Evolutionary conservation across 2,888 invertebrate genomes (phyloP), one percentile per base, ranked within the genome.

Genomic region (Oeneis ivallda): DNA sequence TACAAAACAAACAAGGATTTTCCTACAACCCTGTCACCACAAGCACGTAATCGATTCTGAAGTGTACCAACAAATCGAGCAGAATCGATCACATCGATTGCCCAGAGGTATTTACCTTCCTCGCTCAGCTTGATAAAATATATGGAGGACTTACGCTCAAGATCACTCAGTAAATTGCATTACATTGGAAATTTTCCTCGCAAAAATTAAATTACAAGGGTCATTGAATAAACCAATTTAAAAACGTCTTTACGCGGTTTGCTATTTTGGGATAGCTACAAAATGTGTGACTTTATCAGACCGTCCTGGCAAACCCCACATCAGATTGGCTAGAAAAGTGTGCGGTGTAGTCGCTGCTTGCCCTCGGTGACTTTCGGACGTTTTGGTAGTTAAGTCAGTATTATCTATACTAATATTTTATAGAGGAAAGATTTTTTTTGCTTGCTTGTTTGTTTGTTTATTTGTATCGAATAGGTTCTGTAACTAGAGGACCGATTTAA

Each of bases 11-110:
- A 64, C 54, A 54, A 17, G 37, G 39, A 59, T 54, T 64, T 64
- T 60, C n/a, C 59, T 60, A 53, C 47, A 53, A 60, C 34, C 65
- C 66, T 58, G 60, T 70, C 65, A 70, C 67, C 67, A 66, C 54
- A 66, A 69, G 74, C 78, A 79, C 77, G 83, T 80, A 85, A 84
- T 83, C 82, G 81, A 81, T 83, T 83, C 75, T 76, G 72, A 72
- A 79, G 76, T 76, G 78, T 77, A 79, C 81, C 80, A 83, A 81
- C 79, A 82, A 81, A 82, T 83, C 76, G 77, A 71, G 74, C 56
- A 70, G 75, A 84, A 68, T 71, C 69, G 69, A 71, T 71, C 69
- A 71, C 64, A 66, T 58, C 60, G 66, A 66, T 65, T 63, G 65
- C 66, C 66, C 53, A 47, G 49, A 68, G 68, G 50, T 71, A 65